Percentiles rank a stretch among this genome's conserved stretches.
Conservation (phyloP, 2,113 vertebrate species). For the Megaleporinus macrocephalus region DNA sequence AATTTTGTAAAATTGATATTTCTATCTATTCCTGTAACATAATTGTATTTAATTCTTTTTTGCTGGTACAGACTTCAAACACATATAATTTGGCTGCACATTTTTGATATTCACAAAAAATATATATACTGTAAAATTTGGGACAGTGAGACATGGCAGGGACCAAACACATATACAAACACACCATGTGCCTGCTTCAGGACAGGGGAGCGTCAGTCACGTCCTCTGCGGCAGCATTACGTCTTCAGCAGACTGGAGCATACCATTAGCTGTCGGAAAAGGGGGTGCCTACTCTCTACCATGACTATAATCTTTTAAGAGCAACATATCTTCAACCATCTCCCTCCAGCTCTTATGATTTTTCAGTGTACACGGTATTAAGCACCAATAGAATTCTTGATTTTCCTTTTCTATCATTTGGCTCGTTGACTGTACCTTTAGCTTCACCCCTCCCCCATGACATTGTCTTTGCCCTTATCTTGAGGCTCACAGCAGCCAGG, state of each 20-base stretch:
- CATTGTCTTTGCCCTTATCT: slow-evolving; percentile 22
- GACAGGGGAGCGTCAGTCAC: slow-evolving; percentile 62
- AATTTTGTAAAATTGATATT: too few species aligned
- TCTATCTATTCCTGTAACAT: too few species aligned
- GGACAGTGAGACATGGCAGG: background rate
- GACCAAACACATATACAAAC: slow-evolving; percentile 3
- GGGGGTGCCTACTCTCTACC: slow-evolving; percentile 45
- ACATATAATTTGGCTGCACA: too few species aligned
- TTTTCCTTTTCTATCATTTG: background rate
- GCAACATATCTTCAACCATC: background rate
- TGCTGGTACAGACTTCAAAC: too few species aligned
- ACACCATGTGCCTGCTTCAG: slow-evolving; percentile 40
- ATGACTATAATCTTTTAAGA: background rate
- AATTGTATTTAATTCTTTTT: too few species aligned
- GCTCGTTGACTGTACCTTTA: slow-evolving; percentile 39
- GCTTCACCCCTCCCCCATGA: slow-evolving; percentile 40
- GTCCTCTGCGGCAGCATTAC: slow-evolving; percentile 66
- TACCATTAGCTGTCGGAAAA: slow-evolving; percentile 65
- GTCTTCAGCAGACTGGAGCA: slow-evolving; percentile 55
- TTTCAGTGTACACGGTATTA: background rate
- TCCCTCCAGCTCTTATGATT: background rate
- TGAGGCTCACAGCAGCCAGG: slow-evolving; percentile 76
- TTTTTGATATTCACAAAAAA: too few species aligned
- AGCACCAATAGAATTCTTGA: background rate
- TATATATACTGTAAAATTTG: too few species aligned